phyloP scores from a whole-genome alignment of 2,113 vertebrate genomes.

The Chloropsis cyanopogon region DNA sequence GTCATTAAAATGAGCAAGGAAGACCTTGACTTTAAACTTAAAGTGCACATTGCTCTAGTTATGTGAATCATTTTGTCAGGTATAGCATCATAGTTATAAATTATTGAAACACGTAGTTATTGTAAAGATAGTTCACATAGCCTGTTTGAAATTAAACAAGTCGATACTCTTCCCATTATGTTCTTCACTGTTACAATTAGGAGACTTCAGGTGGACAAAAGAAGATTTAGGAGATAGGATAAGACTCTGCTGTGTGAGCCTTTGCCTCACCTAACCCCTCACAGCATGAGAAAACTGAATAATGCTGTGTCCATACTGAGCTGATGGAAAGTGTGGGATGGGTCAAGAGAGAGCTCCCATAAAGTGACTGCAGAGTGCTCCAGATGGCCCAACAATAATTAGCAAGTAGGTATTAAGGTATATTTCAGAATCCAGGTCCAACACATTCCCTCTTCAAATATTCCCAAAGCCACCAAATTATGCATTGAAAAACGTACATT shows the following conservation, averaged over 20 bases:
- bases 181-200: constrained; percentile 23
- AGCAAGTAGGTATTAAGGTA: neutral
- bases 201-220: neutral
- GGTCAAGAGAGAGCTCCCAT: neutral
- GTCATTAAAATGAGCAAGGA: constrained; percentile 82
- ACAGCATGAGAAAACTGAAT: neutral
- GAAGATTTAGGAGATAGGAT: neutral
- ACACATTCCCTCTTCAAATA: neutral
- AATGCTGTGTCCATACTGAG: neutral
- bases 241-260: neutral
- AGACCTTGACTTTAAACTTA: constrained; percentile 71
- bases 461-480: neutral
- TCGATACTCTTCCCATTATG: constrained; percentile 24
- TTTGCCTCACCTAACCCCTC: neutral
- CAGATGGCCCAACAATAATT: neutral
- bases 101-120: constrained; percentile 63
- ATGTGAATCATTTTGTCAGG: constrained; percentile 65
- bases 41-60: constrained; percentile 50
- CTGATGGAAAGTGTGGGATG: neutral
- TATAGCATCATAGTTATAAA: constrained; percentile 55
- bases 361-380: neutral
- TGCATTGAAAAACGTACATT: neutral
- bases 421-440: neutral
- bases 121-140: constrained; percentile 51
- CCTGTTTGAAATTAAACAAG: constrained; percentile 54